phyloP scores from a whole-genome alignment of 2,797 vertebrate genomes.

The Heteromormyrus szaboi region DNA sequence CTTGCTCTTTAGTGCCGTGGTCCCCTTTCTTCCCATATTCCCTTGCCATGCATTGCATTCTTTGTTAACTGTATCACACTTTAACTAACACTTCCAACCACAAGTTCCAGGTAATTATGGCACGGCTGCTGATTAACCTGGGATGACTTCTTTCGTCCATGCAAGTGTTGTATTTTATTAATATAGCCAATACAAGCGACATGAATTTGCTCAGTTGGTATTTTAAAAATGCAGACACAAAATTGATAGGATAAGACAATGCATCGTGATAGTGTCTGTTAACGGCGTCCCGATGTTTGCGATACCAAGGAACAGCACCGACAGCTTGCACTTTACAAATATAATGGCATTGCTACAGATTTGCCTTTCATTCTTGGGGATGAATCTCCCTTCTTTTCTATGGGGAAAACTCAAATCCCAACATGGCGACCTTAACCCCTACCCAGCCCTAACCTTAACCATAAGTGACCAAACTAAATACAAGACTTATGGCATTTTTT shows the following conservation, averaged over 20 bases:
- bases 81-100: neutral
- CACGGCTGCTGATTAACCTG: neutral
- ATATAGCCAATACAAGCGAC: neutral
- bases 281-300: neutral
- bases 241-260: neutral
- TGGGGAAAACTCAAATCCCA: neutral
- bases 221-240: neutral
- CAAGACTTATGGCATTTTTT: neutral
- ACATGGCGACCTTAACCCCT: neutral
- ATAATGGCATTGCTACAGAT: neutral
- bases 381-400: neutral
- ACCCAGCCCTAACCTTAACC: neutral
- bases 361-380: neutral
- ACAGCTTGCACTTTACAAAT: neutral
- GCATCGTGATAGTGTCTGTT: neutral
- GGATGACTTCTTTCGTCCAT: neutral
- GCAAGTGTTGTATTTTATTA: neutral
- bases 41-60: neutral
- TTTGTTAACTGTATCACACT: neutral
- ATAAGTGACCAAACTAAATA: neutral
- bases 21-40: neutral
- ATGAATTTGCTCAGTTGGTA: neutral
- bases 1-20: neutral
- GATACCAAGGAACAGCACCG: neutral
- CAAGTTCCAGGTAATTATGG: neutral